Evolutionary conservation across 2,113 vertebrate species (phyloP).

Genomic region (Eclectus roratus): DNA sequence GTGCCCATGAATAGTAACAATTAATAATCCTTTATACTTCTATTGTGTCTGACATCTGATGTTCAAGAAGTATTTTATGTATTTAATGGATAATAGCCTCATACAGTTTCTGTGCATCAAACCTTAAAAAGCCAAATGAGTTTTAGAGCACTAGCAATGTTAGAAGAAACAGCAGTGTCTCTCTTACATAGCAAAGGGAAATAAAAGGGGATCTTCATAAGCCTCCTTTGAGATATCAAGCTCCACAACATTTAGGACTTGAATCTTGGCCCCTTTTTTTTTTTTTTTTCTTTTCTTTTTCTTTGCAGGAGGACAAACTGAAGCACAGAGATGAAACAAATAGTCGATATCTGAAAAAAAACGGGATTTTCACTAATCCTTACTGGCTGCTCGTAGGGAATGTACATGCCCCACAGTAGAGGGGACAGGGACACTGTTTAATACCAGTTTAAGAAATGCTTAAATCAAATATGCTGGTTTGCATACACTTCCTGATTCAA

Average conservation of each 20-base stretch:
- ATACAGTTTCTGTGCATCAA: neutral
- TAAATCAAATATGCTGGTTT: neutral
- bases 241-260: neutral
- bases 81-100: neutral
- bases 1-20: neutral
- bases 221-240: neutral
- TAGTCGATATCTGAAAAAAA: neutral
- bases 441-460: neutral
- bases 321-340: neutral
- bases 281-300: no score
- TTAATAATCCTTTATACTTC: neutral
- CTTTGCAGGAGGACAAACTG: neutral
- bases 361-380: neutral
- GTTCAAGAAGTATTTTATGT: neutral
- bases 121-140: neutral
- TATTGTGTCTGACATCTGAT: neutral
- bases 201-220: neutral
- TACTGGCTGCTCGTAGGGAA: fast-evolving
- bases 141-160: neutral
- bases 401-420: fast-evolving
- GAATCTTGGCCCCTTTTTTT: fast-evolving
- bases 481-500: neutral
- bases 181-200: neutral
- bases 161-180: neutral
- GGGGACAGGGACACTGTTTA: neutral